Evolutionary conservation across 2,797 vertebrate genomes (phyloP).

Genomic region (Epinephelus coioides): DNA sequence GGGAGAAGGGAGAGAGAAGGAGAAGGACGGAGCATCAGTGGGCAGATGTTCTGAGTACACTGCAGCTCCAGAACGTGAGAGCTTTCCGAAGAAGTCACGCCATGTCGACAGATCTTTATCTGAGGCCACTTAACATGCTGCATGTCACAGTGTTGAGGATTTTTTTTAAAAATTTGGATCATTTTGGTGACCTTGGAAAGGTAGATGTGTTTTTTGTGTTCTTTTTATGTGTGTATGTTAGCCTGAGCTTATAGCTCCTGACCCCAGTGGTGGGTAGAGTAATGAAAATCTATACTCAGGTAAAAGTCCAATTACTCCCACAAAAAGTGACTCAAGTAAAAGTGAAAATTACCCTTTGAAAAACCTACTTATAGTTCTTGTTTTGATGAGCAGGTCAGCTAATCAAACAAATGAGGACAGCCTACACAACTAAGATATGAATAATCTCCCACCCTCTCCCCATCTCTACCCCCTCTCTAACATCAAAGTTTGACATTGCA

Average conservation of each 20-base stretch:
- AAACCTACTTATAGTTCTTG: no score
- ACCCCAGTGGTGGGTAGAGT: no score
- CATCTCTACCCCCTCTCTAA: no score
- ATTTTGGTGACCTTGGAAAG: slow-evolving; percentile 5
- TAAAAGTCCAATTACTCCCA: no score
- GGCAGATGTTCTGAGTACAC: slow-evolving; percentile 47
- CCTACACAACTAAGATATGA: no score
- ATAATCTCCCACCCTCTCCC: no score
- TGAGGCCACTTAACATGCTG: slow-evolving; percentile 30
- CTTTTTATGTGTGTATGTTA: background rate
- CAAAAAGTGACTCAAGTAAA: no score
- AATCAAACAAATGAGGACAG: no score
- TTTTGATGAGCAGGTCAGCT: no score
- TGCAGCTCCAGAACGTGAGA: slow-evolving; percentile 31
- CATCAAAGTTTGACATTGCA: no score
- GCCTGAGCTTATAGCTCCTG: background rate
- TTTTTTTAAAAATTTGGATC: background rate
- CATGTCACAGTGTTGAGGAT: slow-evolving; percentile 5
- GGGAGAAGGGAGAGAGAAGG: slow-evolving; percentile 8
- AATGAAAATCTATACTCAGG: no score
- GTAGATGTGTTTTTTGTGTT: background rate
- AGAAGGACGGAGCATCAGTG: slow-evolving; percentile 47
- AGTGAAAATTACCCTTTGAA: no score
- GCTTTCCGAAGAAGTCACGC: slow-evolving; percentile 46
- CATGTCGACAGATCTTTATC: slow-evolving; percentile 34